Base-by-base conservation (phyloP, 2,888 invertebrate species). In the Oscheius sp. region DNA sequence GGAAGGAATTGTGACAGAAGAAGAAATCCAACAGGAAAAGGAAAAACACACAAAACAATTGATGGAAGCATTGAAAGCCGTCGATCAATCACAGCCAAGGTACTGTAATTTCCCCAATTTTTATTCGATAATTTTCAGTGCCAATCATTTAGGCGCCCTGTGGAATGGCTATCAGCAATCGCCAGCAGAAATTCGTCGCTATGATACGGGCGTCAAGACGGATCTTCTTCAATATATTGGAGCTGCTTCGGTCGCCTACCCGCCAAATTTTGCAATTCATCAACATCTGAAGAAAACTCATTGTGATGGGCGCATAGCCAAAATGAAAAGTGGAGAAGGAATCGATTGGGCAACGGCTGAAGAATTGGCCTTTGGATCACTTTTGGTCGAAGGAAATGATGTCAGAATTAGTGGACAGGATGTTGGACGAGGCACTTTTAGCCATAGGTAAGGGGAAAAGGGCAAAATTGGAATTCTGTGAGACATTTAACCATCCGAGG, bases 331-430 rank as follows among this genome's bases (percentile, higher is more conserved):
- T 68, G 94, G 93, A 1, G 85, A 78, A 29, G 92, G 92, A 69
- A 90, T 99, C 73, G 97, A 99, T 89, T 99, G 98, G 98, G 93
- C 96, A 0, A 95, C 96, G 0, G 96, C 95, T 0, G 98, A 99
- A 90, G 93, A 95, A 0, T 88, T 98, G 82, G 96, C 98, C 5
- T 91, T 98, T 79, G 98, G 93, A n/a, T 92, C 93, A 45, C 89
- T 94, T 0, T 87, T 94, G 2, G 91, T 87, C 92, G 93, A 85
- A 58, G 83, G 79, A 21, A 81, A 82, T 63, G 84, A 87, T 53
- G 94, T 98, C 0, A 92, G 98, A 49, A 90, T 99, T 69, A 94
- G 96, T 89, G 87, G 87, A 25, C 87, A 87, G 64, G 87, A 87
- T 75, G 94, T 96, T 0, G 97, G 97, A 0, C 91, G 97, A 76